A percentile compares a stretch with the other conserved stretches of the same genome.
Conservation (phyloP, 2,797 vertebrate species). For the Leptatherina wallacei region DNA sequence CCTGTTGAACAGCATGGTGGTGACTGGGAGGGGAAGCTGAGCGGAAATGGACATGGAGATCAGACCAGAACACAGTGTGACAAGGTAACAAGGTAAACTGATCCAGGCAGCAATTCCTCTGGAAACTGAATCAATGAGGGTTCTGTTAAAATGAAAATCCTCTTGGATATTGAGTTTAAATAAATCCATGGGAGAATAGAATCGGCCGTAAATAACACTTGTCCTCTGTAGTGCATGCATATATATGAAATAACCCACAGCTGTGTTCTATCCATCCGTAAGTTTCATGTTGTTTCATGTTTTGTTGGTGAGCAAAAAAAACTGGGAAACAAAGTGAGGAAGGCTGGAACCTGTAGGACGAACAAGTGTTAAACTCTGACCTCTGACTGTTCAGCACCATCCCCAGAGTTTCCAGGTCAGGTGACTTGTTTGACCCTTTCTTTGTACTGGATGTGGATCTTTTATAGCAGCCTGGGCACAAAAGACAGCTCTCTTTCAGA, state of each 20-base stretch:
- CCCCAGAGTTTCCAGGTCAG: conserved; percentile 51
- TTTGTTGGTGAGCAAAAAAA: conserved; percentile 5
- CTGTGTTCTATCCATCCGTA: not conserved
- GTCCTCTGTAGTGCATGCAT: conserved; percentile 10
- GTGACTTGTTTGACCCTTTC: conserved; percentile 59
- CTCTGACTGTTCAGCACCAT: conserved; percentile 33
- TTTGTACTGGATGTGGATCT: conserved; percentile 46
- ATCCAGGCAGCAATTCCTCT: conserved; percentile 69
- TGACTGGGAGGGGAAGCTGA: conserved; percentile 60
- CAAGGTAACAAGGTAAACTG: conserved; percentile 83
- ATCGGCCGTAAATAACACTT: conserved; percentile 43
- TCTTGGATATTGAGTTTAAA: conserved; percentile 59
- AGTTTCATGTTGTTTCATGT: not conserved
- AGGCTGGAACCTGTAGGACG: conserved; percentile 12
- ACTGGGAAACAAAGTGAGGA: conserved; percentile 8
- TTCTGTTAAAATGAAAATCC: conserved; percentile 74
- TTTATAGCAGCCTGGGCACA: conserved; percentile 34
- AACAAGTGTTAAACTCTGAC: conserved; percentile 66
- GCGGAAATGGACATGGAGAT: conserved; percentile 78
- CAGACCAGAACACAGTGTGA: conserved; percentile 78
- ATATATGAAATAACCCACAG: not conserved
- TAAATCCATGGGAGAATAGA: conserved; percentile 55
- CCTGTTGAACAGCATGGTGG: conserved; percentile 66
- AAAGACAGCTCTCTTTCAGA: conserved; percentile 28
- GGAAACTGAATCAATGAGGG: conserved; percentile 79